Conservation (phyloP, 23 tunicate species). For the Oikopleura vanhoeffeni region DNA sequence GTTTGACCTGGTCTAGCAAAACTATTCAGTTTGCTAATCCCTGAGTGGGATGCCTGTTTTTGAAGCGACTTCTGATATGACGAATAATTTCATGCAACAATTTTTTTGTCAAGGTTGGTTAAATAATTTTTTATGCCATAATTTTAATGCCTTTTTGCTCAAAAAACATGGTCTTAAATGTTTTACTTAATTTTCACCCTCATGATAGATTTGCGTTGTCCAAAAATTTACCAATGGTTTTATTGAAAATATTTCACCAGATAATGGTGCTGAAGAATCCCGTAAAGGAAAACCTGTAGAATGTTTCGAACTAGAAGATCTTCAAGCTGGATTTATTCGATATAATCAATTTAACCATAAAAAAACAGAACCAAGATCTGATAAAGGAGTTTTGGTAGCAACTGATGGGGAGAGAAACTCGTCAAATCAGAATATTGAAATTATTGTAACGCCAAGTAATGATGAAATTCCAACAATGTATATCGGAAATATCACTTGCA, state of each 20-base stretch:
- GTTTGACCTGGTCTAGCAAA: too few relatives aligned
- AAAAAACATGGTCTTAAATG: too few relatives aligned
- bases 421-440: not conserved
- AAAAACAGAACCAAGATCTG: not conserved
- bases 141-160: too few relatives aligned
- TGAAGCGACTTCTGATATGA: too few relatives aligned
- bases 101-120: too few relatives aligned
- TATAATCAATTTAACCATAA: not conserved
- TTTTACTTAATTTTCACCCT: too few relatives aligned
- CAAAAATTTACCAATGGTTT: not conserved
- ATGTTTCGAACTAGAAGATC: not conserved
- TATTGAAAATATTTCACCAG: not conserved
- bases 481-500: not conserved
- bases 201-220: slow-evolving; percentile 4
- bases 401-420: not conserved
- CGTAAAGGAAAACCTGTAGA: not conserved
- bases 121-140: too few relatives aligned
- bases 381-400: not conserved
- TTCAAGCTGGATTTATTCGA: not conserved
- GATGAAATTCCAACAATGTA: not conserved
- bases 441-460: not conserved
- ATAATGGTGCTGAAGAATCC: not conserved
- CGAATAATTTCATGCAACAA: too few relatives aligned
- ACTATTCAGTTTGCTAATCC: too few relatives aligned
- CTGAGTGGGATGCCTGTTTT: too few relatives aligned